phyloP scores from a whole-genome alignment of 1,140 invertebrate genomes.

The Nasonia longicornis region DNA sequence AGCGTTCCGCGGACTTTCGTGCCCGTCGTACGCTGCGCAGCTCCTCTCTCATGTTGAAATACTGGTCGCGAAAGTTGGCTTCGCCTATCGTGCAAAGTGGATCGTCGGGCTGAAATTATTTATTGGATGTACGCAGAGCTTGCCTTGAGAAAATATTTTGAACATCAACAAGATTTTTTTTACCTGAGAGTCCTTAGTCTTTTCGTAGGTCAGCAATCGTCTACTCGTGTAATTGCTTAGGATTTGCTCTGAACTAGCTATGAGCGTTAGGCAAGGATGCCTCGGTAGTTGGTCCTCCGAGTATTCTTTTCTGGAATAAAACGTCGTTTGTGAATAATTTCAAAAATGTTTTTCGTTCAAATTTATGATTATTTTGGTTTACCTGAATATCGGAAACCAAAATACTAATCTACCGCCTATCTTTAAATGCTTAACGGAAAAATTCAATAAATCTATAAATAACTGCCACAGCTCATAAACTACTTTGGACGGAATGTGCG shows the following conservation, averaged over 20 bases:
- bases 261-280: slow-evolving; percentile 82
- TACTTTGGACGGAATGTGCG: slow-evolving; percentile 89
- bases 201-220: slow-evolving; percentile 88
- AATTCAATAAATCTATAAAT: slow-evolving; percentile 85
- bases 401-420: slow-evolving; percentile 85
- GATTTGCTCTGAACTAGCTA: slow-evolving; percentile 89
- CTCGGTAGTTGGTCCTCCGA: slow-evolving; percentile 78
- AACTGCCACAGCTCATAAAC: slow-evolving; percentile 86
- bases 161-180: background rate
- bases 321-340: slow-evolving; percentile 4
- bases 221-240: slow-evolving; percentile 83
- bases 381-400: slow-evolving; percentile 92
- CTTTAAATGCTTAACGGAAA: slow-evolving; percentile 82
- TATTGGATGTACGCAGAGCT: background rate
- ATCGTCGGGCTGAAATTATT: slow-evolving; percentile 53
- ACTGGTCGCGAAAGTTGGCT: slow-evolving; percentile 74
- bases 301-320: slow-evolving; percentile 78
- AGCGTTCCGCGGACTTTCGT: slow-evolving; percentile 59
- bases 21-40: slow-evolving; percentile 71
- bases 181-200: slow-evolving; percentile 73
- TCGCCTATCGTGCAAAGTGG: slow-evolving; percentile 58
- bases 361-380: slow-evolving; percentile 39
- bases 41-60: slow-evolving; percentile 76
- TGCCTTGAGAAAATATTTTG: background rate
- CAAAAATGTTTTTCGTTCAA: no score